These are phyloP conservation scores for Noctua fimbriata DNA, from an alignment of 2,888 invertebrate genomes.

Conservation along the genomic window DNA sequence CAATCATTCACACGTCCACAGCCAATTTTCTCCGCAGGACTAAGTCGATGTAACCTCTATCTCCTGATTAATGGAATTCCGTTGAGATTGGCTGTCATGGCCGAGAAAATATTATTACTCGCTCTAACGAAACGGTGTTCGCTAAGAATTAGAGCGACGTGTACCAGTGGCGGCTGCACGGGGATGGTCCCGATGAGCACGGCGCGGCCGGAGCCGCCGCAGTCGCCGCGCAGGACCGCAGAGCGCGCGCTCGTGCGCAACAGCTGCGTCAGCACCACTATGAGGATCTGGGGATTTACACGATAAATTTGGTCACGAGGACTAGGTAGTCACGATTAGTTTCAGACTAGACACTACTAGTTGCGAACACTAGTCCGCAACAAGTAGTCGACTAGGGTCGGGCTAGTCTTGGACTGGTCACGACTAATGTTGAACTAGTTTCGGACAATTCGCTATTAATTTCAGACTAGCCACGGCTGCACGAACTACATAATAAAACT, in stretches of 20 bases:
- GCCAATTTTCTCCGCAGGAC: not conserved
- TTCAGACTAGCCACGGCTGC: not conserved
- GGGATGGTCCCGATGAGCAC: conserved; percentile 74
- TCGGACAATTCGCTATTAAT: not conserved
- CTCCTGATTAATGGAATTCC: not conserved
- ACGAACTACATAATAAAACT: not conserved
- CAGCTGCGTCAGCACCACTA: conserved; percentile 88
- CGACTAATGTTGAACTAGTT: not conserved
- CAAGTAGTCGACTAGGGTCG: not conserved
- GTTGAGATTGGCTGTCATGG: not conserved
- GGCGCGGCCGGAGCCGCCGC: conserved; percentile 84
- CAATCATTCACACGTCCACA: not conserved
- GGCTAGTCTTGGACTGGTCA: not conserved
- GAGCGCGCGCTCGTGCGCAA: conserved; percentile 89
- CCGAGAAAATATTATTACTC: not conserved
- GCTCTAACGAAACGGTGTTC: not conserved
- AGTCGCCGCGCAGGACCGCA: conserved; percentile 88
- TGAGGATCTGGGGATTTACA: conserved; percentile 79
- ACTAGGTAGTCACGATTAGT: too few species aligned
- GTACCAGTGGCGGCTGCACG: conserved; percentile 29
- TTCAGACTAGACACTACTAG: not conserved
- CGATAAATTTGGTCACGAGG: not conserved
- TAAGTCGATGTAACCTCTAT: not conserved
- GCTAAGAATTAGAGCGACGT: not conserved
- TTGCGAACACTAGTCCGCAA: too few species aligned